Base-by-base conservation (phyloP, 53 echinoderm and acorn worm species). In the Glandiceps talaboti region DNA sequence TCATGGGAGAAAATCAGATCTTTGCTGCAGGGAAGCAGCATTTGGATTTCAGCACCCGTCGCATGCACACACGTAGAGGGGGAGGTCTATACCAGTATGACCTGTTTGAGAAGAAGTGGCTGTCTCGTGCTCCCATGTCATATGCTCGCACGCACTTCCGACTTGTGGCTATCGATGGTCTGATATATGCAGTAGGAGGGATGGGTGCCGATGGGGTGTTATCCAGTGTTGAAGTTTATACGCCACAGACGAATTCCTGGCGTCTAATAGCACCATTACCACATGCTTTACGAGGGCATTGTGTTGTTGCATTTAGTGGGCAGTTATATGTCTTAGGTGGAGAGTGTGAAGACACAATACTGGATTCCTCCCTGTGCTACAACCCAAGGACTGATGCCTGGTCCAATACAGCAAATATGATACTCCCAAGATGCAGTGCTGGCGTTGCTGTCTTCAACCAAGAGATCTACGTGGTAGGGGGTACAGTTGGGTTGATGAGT, bases 21-120 rank as follows among this genome's bases (percentile, higher is more conserved):
- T 99, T 84, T 79, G 90, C 90, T 0, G 89, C 93, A 73, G 93
- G 93, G 10, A 82, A 86, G 76, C 91, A 93, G 45, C 93, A 91
- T 1, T 85, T 91, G 1, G 99, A 99, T 31, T 99, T 88, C 80
- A 89, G 89, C 83, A 85, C 91, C 32, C 89, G 92, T 74, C 88
- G 99, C 31, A 84, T 89, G 73, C 92, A 89, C 81, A 92, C 93
- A 14, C 92, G 92, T 72, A n/a, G n/a, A n/a, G 64, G 64, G 20
- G 91, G 99, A 28, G 99, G 99, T 0, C 88, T 99, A 1, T 99
- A 91, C 84, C 99, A 94, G 33, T 99, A 87, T 80, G 99, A 99
- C 80, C 99, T 93, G 77, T 99, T 99, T 74, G 99, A 99, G 64
- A 91, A 87, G 76, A 99, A 99, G 80, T 99, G 99, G 99, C 85